Base-by-base conservation (phyloP, 2,797 vertebrate species). In the Rhynchonycteris naso region DNA sequence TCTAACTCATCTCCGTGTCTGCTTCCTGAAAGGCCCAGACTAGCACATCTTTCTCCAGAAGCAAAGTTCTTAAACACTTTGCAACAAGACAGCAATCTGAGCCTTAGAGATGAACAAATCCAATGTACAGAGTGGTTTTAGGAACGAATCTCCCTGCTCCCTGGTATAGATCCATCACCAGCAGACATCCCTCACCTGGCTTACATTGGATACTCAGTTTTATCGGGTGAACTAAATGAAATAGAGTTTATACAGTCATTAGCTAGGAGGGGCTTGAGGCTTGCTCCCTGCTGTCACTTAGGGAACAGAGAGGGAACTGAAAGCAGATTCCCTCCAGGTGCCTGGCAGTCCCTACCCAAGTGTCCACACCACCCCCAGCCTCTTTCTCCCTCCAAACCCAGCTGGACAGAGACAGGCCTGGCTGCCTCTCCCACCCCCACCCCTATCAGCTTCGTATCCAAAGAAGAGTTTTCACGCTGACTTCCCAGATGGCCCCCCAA, bases 381-480 rank as follows among this genome's bases (percentile, higher is more conserved):
- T 72, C 89, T 61, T 88, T 71, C 78, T 75, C 66, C 18, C 69
- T 92, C 90, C 93, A 92, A 92, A 47, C 54, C n/a, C 88, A 97
- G 91, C 72, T 38, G 24, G 81, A 79, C 33, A 69, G 47, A 74
- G 71, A 12, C 43, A 63, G 80, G 19, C 19, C 92, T 79, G 66
- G 71, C 61, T 54, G 71, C 65, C 38, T 90, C 88, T 90, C 82
- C 72, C 63, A 4, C 30, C 75, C 43, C 24, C n/a, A n/a, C n/a
- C 28, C n/a, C n/a, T 12, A 86, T 52, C 54, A 85, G 38, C 58
- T 79, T 94, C 93, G 90, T 47, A 93, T 84, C 85, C 86, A 80
- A 89, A 92, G 68, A 94, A 72, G 90, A 79, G 19, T 74, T 95
- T 87, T 80, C 91, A 83, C 22, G 66, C 93, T 92, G 92, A 75